Percentiles rank a stretch among this genome's conserved stretches.
Evolutionary conservation across 2,113 vertebrate species (phyloP).

Genomic region (Spilogale gracilis): DNA sequence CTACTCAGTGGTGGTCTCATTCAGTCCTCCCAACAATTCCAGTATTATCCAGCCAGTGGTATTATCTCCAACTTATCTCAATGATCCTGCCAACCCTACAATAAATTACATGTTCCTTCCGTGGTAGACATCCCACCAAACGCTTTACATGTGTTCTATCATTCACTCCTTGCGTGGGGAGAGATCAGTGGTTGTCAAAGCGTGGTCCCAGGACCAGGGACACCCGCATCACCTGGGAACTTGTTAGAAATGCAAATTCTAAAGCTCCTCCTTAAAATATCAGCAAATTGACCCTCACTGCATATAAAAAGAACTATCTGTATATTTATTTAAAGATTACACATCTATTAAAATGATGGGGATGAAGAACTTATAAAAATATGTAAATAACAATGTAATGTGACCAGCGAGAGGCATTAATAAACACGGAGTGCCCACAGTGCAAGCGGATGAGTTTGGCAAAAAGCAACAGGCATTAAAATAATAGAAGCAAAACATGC

Average conservation of each 20-base stretch:
- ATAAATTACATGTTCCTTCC: not conserved
- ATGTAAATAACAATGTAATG: constrained; percentile 46
- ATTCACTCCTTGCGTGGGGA: not conserved
- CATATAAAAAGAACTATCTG: not conserved
- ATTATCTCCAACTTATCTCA: not conserved
- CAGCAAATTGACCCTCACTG: not conserved
- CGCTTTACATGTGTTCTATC: not conserved
- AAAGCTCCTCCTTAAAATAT: not conserved
- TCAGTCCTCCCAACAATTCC: not conserved
- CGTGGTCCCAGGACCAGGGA: not conserved
- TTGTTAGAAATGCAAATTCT: not conserved
- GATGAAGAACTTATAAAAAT: constrained; percentile 62
- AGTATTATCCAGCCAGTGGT: not conserved
- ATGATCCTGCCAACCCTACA: not conserved
- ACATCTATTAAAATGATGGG: constrained; percentile 26
- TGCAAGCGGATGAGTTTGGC: constrained; percentile 59
- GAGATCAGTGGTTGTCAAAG: not conserved
- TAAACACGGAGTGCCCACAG: constrained; percentile 1
- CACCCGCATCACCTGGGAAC: not conserved
- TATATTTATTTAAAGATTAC: constrained; percentile 54
- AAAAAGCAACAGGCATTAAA: constrained; percentile 59
- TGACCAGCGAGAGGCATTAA: constrained; percentile 7
- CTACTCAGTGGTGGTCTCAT: not conserved
- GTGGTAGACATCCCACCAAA: not conserved
- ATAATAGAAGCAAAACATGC: constrained; percentile 2